Base-by-base conservation (phyloP, 30 jellyfish, hydroid and myxozoan species). In the Turritopsis rubra region DNA sequence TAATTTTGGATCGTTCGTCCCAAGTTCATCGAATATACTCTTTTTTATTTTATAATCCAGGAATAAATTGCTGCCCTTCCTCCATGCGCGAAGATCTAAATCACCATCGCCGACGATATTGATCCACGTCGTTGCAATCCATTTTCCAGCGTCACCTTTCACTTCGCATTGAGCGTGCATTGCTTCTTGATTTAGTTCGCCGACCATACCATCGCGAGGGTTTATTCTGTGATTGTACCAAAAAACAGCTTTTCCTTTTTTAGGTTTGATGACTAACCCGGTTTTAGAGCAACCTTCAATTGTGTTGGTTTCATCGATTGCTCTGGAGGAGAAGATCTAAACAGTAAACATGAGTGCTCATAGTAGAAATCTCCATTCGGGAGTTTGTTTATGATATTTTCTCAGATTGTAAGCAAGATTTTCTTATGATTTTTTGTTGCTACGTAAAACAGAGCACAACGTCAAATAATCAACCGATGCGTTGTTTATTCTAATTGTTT, bases 21-120 rank as follows among this genome's bases (percentile, higher is more conserved):
- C 99, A 53, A 94, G 68, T 8, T 24, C 78, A 24, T 82, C 68
- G 79, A 86, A 29, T 18, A 89, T 65, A 19, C 83, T 86, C 29
- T 82, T 81, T 22, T 80, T 81, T 72, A 71, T 84, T 25, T 86
- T 81, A 18, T 52, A 27, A 70, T 86, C 86, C 70, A 79, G 86
- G 79, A 94, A 54, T 88, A 94, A 88, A 31, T 94, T 94, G 25
- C 70, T 52, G 71, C 99, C 99, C 81, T 97, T 87, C 84, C 97
- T 89, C 99, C 99, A 94, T 71, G 99, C 97, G 19, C 99, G 93
- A n/a, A 89, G 53, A 29, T 82, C 92, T 25, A 77, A 72, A 21
- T 83, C 93, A 17, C 99, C 99, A 65, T 94, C 99, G 1, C 99
- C 99, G 75, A 94, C 87, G 72, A 89, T 90, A 83, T 94, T 94